A percentile compares a stretch with the other conserved stretches of the same genome.
Evolutionary conservation across 1,140 invertebrate genomes (phyloP).

Genomic region (Drosophila tsacasi): DNA sequence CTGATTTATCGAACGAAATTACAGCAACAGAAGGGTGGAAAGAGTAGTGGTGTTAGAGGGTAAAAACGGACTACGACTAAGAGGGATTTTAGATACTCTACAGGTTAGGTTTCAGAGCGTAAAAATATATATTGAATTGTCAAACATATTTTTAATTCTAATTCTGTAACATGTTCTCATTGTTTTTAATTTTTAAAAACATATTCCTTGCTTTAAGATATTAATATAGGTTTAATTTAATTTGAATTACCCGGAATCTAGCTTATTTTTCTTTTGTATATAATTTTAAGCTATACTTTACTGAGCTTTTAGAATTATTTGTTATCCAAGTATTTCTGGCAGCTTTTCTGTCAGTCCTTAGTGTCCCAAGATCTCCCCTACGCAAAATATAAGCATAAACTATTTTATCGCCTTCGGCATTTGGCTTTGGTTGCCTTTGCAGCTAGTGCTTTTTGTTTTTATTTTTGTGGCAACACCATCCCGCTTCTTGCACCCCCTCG

Average conservation of each 20-base stretch:
- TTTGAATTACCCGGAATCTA: too few species aligned
- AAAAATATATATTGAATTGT: neutral
- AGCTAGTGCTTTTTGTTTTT: slow-evolving; percentile 19
- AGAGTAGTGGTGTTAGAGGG: neutral
- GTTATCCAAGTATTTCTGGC: neutral
- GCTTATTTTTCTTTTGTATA: too few species aligned
- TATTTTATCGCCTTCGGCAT: slow-evolving; percentile 70
- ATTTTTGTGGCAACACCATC: neutral
- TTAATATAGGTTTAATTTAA: neutral
- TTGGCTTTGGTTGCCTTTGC: slow-evolving; percentile 30
- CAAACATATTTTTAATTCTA: neutral
- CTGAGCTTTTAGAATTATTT: neutral
- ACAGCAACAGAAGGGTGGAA: slow-evolving; percentile 23
- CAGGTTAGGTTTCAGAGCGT: neutral
- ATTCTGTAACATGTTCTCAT: neutral
- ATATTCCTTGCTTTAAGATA: neutral
- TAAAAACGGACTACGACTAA: neutral
- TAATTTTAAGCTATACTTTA: neutral
- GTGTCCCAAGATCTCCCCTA: neutral
- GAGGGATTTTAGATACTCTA: slow-evolving; percentile 10
- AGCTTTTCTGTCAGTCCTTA: neutral
- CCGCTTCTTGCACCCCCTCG: neutral
- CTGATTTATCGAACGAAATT: slow-evolving; percentile 67
- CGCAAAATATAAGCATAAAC: slow-evolving; percentile 43
- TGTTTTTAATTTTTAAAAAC: neutral